Conservation (phyloP, 2,113 vertebrate genomes). For the Accipiter cooperii region DNA sequence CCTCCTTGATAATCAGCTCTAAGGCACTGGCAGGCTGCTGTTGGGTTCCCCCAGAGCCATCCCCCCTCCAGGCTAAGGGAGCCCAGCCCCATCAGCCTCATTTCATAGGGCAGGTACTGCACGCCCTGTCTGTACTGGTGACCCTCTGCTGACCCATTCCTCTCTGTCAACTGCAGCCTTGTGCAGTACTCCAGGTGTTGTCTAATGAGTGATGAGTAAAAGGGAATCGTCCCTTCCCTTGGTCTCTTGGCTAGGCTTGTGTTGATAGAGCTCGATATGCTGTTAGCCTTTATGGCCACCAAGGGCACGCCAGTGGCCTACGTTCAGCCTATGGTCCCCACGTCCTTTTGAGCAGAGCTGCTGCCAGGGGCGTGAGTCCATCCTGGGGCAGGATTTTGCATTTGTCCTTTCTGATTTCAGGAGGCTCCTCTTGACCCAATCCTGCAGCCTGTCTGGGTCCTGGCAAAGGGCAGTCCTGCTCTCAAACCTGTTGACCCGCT, state of each 20-base stretch:
- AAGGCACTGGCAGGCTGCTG: not conserved
- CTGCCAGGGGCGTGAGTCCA: not conserved
- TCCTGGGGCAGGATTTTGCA: not conserved
- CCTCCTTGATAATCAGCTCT: not conserved
- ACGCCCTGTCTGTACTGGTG: not conserved
- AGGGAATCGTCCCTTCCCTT: not conserved
- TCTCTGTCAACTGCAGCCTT: not conserved
- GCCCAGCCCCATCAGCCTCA: not conserved
- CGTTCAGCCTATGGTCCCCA: not conserved
- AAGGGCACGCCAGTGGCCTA: not conserved
- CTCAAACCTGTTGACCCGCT: not conserved
- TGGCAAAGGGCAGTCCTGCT: not conserved
- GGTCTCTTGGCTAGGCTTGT: not conserved
- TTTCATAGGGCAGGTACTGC: not conserved
- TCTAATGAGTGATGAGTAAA: not conserved
- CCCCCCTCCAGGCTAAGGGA: not conserved
- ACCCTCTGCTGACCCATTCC: not conserved
- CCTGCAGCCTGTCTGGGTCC: not conserved
- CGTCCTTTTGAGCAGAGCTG: not conserved
- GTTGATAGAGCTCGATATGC: accelerated
- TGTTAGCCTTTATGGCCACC: not conserved
- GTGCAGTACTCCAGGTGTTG: not conserved
- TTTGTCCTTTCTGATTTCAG: not conserved
- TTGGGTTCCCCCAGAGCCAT: not conserved
- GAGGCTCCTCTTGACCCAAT: not conserved